A percentile compares a stretch with the other conserved stretches of the same genome.
Conservation (phyloP, 2,797 vertebrate species). For the Dryobates pubescens region DNA sequence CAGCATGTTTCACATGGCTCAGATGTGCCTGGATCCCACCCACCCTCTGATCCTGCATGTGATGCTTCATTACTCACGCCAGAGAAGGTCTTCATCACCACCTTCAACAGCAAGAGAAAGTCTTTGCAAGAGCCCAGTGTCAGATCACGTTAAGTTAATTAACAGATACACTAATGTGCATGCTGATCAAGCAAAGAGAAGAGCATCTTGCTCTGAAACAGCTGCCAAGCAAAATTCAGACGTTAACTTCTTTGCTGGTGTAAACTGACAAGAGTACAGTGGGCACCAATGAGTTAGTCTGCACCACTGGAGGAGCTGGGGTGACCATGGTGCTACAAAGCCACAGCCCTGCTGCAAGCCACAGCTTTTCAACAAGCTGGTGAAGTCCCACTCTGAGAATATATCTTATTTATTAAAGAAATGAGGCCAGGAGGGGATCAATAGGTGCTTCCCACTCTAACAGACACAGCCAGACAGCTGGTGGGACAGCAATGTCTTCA, state of each 20-base stretch:
- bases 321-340: too few species aligned
- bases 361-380: too few species aligned
- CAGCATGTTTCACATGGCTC: background rate
- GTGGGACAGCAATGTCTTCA: background rate
- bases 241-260: fast-evolving
- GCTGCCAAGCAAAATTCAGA: background rate
- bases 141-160: background rate
- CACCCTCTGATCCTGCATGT: background rate
- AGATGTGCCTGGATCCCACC: background rate
- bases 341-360: too few species aligned
- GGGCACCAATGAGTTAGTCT: too few species aligned
- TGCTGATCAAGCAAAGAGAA: background rate
- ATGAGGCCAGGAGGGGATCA: too few species aligned
- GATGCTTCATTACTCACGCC: background rate
- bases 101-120: background rate
- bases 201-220: background rate
- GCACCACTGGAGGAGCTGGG: too few species aligned
- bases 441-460: fast-evolving
- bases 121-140: background rate
- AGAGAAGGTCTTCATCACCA: background rate
- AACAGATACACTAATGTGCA: fast-evolving
- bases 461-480: fast-evolving
- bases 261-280: background rate
- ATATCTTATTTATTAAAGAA: too few species aligned
- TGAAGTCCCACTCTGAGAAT: too few species aligned